Percentiles rank a stretch among this genome's conserved stretches.
phyloP scores from a whole-genome alignment of 2,113 vertebrate genomes.

The Furnarius figulus region DNA sequence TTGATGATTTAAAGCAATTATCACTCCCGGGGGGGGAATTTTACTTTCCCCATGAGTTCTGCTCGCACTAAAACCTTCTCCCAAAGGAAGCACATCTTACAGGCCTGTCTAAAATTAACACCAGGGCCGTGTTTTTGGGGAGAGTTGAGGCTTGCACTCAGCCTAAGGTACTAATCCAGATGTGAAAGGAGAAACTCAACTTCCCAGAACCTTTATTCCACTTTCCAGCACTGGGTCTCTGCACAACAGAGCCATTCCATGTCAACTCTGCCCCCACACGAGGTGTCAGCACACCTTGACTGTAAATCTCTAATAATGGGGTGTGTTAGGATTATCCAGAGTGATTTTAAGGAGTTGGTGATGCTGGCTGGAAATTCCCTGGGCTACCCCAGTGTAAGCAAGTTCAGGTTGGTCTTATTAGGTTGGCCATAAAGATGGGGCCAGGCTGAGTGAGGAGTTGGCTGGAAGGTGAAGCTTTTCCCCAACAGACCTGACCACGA shows the following conservation, averaged over 20 bases:
- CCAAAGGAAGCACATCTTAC: not conserved
- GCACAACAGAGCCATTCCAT: not conserved
- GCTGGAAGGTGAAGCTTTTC: not conserved
- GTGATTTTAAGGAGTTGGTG: not conserved
- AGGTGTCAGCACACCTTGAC: not conserved
- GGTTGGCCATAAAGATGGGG: not conserved
- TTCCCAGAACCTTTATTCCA: not conserved
- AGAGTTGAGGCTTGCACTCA: not conserved
- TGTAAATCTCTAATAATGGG: not conserved
- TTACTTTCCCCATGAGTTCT: not conserved
- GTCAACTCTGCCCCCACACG: not conserved
- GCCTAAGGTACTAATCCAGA: not conserved
- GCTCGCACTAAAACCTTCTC: not conserved
- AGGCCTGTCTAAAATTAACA: not conserved
- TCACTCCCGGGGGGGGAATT: not conserved
- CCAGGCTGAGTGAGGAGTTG: conserved; percentile 31
- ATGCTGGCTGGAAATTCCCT: not conserved
- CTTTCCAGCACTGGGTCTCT: not conserved
- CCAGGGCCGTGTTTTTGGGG: fast-evolving
- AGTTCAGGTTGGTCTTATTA: not conserved
- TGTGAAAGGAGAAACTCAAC: not conserved
- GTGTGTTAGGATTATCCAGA: not conserved
- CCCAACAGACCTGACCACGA: not conserved
- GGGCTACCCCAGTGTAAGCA: not conserved
- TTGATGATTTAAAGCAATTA: not conserved